Evolutionary conservation across 1,140 invertebrate species (phyloP).

Genomic region (Vollenhovia emeryi): DNA sequence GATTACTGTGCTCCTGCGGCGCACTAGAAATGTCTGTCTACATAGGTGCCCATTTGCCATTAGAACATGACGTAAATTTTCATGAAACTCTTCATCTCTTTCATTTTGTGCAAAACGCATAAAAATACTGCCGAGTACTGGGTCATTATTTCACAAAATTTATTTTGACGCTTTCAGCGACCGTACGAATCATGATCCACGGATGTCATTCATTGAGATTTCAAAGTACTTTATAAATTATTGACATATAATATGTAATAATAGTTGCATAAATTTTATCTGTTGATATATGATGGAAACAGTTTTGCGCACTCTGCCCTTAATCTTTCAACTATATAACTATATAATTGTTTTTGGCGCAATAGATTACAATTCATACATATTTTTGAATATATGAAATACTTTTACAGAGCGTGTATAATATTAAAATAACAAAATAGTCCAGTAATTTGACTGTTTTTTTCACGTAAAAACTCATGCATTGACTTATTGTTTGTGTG

Average conservation of each 20-base stretch:
- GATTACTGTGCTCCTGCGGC: constrained; percentile 8
- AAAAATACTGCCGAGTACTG: background rate
- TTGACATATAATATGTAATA: too few species aligned
- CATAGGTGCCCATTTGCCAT: background rate
- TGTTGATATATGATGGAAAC: background rate
- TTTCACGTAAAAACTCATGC: background rate
- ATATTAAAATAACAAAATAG: background rate
- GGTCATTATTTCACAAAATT: background rate
- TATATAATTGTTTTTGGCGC: background rate
- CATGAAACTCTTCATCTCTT: background rate
- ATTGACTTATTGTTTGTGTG: constrained; percentile 26
- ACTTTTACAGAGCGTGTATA: background rate
- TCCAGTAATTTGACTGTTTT: constrained; percentile 3
- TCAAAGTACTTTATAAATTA: background rate
- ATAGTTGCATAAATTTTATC: background rate
- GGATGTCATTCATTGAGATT: background rate
- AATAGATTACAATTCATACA: background rate
- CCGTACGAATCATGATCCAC: background rate
- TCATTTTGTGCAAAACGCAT: background rate
- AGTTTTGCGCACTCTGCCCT: background rate
- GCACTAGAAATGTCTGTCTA: background rate
- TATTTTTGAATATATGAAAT: background rate
- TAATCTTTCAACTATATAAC: background rate
- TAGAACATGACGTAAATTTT: constrained; percentile 10
- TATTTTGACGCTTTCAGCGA: background rate